Percentiles rank a stretch among this genome's conserved stretches.
phyloP scores from a whole-genome alignment of 2,797 vertebrate species.

The Sylvia borin region DNA sequence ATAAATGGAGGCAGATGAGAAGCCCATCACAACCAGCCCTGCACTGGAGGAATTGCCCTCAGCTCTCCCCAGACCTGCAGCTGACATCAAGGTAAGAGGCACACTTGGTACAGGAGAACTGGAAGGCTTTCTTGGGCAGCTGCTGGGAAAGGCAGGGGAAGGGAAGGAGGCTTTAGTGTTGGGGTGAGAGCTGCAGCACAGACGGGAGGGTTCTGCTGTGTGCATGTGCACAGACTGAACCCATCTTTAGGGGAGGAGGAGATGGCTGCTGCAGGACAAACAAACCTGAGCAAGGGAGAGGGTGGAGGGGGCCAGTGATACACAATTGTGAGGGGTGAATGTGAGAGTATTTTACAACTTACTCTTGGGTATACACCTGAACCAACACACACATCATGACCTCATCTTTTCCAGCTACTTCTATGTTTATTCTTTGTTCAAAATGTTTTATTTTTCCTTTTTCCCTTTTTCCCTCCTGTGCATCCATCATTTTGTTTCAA shows the following conservation, averaged over 20 bases:
- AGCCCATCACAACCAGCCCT: rapidly evolving
- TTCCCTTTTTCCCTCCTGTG: rapidly evolving
- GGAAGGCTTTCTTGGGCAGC: background rate
- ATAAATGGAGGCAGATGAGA: background rate
- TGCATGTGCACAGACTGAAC: background rate
- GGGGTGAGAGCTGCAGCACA: background rate
- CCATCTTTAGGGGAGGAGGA: background rate
- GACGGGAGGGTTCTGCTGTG: background rate
- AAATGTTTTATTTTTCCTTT: background rate
- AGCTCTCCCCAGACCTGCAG: background rate
- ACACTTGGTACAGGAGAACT: background rate
- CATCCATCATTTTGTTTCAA: background rate
- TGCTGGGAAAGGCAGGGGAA: background rate
- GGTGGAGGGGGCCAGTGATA: background rate
- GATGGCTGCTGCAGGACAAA: background rate
- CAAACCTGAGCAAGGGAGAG: background rate
- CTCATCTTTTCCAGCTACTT: background rate
- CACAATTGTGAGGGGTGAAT: too few relatives aligned
- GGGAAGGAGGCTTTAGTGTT: background rate
- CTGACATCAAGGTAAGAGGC: background rate
- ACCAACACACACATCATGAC: background rate
- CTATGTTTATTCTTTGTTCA: background rate
- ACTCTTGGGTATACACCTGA: rapidly evolving
- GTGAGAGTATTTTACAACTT: background rate
- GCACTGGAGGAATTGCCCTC: background rate